phyloP scores from a whole-genome alignment of 2,888 invertebrate species.

The Thera britannica region DNA sequence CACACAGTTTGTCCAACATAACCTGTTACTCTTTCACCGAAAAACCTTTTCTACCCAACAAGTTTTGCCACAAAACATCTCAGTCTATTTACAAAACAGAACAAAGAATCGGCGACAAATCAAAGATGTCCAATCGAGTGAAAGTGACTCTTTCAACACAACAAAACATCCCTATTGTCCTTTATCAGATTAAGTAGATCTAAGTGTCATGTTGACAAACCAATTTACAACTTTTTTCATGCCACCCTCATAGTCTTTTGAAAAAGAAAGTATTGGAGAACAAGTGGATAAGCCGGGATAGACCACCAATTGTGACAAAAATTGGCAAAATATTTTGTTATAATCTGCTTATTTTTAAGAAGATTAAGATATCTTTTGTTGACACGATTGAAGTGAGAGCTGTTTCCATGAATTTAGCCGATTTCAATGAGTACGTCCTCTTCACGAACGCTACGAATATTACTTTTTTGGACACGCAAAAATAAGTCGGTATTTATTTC shows the following conservation, averaged over 20 bases:
- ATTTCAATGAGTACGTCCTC: background rate
- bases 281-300: slow-evolving; percentile 53
- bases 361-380: slow-evolving; percentile 58
- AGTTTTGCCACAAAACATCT: slow-evolving; percentile 16
- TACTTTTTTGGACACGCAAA: background rate
- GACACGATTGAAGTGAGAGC: slow-evolving; percentile 46
- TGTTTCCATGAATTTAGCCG: slow-evolving; percentile 5
- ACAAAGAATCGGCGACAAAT: slow-evolving; percentile 24
- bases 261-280: slow-evolving; percentile 65
- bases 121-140: slow-evolving; percentile 30
- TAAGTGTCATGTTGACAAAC: slow-evolving; percentile 74
- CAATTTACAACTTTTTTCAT: slow-evolving; percentile 54
- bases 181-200: slow-evolving; percentile 23
- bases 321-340: slow-evolving; percentile 81
- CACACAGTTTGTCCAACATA: background rate
- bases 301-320: slow-evolving; percentile 78
- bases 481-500: background rate
- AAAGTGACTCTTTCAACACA: slow-evolving; percentile 27
- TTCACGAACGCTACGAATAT: background rate
- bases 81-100: slow-evolving; percentile 31
- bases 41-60: slow-evolving; percentile 11
- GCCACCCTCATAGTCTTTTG: slow-evolving; percentile 57
- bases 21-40: slow-evolving; percentile 7
- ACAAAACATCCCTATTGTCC: slow-evolving; percentile 25
- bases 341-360: slow-evolving; percentile 56